Evolutionary conservation across 2,113 vertebrate genomes (phyloP).

Genomic region (Suricata suricatta): DNA sequence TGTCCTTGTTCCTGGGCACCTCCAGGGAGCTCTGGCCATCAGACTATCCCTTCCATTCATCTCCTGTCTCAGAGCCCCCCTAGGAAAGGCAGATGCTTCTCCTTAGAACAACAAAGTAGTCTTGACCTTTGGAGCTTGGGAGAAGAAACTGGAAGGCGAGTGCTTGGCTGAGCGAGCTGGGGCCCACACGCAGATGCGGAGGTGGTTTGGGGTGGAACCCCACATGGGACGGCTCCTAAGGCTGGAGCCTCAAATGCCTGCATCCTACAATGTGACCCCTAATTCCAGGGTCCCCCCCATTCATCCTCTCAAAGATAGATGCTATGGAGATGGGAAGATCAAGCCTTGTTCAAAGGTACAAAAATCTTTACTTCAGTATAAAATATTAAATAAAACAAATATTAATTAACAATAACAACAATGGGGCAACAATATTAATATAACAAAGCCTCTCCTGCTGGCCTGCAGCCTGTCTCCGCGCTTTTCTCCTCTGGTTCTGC

Average conservation of each 20-base stretch:
- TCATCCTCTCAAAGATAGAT: background rate
- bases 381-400: slow-evolving; percentile 77
- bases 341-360: background rate
- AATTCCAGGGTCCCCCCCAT: background rate
- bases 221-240: background rate
- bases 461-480: background rate
- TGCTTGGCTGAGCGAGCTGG: background rate
- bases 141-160: background rate
- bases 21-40: background rate
- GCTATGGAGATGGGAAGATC: background rate
- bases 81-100: background rate
- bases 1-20: background rate
- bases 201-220: background rate
- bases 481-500: background rate
- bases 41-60: background rate
- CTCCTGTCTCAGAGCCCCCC: background rate
- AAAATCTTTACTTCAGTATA: slow-evolving; percentile 67
- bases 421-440: background rate
- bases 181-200: background rate
- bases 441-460: background rate
- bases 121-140: background rate
- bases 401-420: slow-evolving; percentile 51
- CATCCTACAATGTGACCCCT: background rate
- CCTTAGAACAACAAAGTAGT: background rate
- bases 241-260: background rate